Percentiles rank a stretch among this genome's conserved stretches.
Conservation (phyloP, 2,888 invertebrate genomes). For the Ennomos fuscantarius region DNA sequence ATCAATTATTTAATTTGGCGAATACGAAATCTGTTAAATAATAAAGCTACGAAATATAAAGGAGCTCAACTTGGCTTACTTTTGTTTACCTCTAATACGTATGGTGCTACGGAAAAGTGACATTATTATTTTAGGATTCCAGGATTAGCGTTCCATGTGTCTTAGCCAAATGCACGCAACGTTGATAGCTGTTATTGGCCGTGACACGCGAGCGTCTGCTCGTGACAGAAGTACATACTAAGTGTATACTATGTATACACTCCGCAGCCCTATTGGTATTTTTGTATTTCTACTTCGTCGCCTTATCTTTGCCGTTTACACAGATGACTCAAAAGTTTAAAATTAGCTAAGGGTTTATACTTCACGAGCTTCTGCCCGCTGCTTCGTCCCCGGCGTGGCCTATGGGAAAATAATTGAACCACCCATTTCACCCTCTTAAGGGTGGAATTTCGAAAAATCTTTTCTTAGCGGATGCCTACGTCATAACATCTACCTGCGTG, state of each 20-base stretch:
- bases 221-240: slow-evolving; percentile 53
- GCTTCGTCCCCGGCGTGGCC: no score
- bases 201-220: slow-evolving; percentile 67
- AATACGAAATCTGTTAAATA: neutral
- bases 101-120: slow-evolving; percentile 45
- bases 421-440: no score
- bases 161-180: slow-evolving; percentile 78
- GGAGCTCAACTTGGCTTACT: slow-evolving; percentile 16
- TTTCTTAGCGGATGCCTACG: no score
- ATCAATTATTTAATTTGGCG: slow-evolving; percentile 11
- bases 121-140: slow-evolving; percentile 63
- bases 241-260: slow-evolving; percentile 35
- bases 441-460: no score
- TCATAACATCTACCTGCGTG: no score
- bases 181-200: slow-evolving; percentile 79
- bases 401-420: no score
- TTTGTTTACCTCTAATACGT: slow-evolving; percentile 33
- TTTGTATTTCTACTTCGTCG: slow-evolving; percentile 54
- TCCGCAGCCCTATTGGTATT: slow-evolving; percentile 71
- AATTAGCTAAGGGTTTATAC: slow-evolving; percentile 66
- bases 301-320: slow-evolving; percentile 65
- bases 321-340: slow-evolving; percentile 77
- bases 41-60: neutral
- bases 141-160: slow-evolving; percentile 73
- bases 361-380: no score